phyloP scores from a whole-genome alignment of 2,797 vertebrate species.

The Syngnathus acus region DNA sequence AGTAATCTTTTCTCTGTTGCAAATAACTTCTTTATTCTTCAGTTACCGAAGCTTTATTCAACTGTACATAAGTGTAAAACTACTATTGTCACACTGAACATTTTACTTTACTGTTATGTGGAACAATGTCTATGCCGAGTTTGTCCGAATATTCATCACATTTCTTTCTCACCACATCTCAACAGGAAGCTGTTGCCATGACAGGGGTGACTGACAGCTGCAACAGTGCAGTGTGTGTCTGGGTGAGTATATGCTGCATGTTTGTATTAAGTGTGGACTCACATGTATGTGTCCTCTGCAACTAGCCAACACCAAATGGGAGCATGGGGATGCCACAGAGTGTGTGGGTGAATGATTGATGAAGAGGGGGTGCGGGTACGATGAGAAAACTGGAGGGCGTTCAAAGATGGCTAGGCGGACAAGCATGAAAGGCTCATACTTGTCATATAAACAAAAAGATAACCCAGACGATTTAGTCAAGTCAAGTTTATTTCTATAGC shows the following conservation, averaged over 20 bases:
- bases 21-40: not conserved
- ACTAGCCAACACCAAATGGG: constrained; percentile 25
- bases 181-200: constrained; percentile 43
- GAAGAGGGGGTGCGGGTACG: not conserved
- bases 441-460: not conserved
- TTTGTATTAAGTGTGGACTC: constrained; percentile 8
- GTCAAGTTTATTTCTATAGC: too few relatives aligned
- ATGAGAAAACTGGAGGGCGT: not conserved
- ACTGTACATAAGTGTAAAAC: not conserved
- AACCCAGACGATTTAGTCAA: too few relatives aligned
- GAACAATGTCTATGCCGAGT: not conserved
- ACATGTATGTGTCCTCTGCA: constrained; percentile 2
- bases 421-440: constrained; percentile 6
- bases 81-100: not conserved
- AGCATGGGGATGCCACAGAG: constrained; percentile 24
- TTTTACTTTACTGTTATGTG: not conserved
- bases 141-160: constrained; percentile 13
- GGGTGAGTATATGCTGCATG: not conserved
- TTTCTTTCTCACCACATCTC: constrained; percentile 20
- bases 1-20: not conserved
- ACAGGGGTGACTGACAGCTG: constrained; percentile 52
- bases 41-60: not conserved
- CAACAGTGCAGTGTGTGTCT: constrained; percentile 22
- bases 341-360: constrained; percentile 25
- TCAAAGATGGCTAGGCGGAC: constrained; percentile 20